Base-by-base conservation (phyloP, 2,888 invertebrate species). In the Tetropium fuscum region DNA sequence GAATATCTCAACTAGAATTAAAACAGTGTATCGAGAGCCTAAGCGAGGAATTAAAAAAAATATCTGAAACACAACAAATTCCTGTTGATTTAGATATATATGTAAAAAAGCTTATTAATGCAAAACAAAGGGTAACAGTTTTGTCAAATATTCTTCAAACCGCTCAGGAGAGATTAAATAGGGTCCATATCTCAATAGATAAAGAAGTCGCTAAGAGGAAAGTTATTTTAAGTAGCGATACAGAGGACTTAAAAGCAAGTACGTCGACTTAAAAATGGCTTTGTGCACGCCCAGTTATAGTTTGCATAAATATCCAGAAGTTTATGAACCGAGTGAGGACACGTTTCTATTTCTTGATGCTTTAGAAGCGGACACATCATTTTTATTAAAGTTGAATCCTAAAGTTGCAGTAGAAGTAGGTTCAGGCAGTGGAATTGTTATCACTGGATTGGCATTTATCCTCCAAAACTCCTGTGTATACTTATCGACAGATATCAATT, bases 241-340 rank as follows among this genome's bases (percentile, higher is more conserved):
- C 80, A 62, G 59, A 61, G 32, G 68, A 71, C 11, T 66, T 70
- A 53, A 63, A 69, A 36, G 38, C 54, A 11, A 54, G 63, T 41
- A 54, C 38, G 5, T 63, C 59, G 13, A 65, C 32, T 55, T 43
- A 53, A 74, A 66, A 61, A 92, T 93, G 91, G 87, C 62, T n/a
- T 61, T 81, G 38, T 57, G 89, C 70, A 93, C 93, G 22, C 92
- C 93, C 18, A 76, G 83, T 66, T 87, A 87, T 70, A 83, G 87
- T 73, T 84, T 91, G 49, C 79, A 84, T 16, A 85, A 87, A 60
- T 86, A 82, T 68, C 79, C 85, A 43, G 80, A 85, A 77, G 93
- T 99, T 6, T 99, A 99, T 80, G 96, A 98, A 80, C 98, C 99
- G 36, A 90, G 97, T 0, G 98, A 99, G 83, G 99, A 99, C 81